Evolutionary conservation across 1,140 invertebrate genomes (phyloP).

Genomic region (Magallana angulata): DNA sequence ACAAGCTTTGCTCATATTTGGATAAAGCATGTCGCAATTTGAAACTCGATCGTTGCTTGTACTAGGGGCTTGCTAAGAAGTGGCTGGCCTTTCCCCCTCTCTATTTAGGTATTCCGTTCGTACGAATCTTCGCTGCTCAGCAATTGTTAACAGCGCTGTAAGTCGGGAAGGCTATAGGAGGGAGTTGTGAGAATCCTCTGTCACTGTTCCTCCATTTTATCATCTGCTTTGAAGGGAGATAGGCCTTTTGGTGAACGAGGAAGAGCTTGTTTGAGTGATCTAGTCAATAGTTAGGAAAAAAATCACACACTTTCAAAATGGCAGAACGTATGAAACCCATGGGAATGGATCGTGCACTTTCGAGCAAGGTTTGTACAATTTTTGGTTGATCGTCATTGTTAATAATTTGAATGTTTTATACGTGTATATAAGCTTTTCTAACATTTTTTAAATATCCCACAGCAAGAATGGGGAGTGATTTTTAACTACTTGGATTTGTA

Average conservation of each 20-base stretch:
- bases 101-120: conserved; percentile 32
- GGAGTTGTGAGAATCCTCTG: not conserved
- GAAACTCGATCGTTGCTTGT: conserved; percentile 29
- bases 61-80: not conserved
- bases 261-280: conserved; percentile 4
- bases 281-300: not conserved
- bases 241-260: not conserved
- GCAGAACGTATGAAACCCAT: conserved; percentile 62
- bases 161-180: conserved; percentile 8
- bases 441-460: not conserved
- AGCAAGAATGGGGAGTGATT: not conserved
- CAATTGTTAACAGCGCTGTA: conserved; percentile 24
- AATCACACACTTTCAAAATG: conserved; percentile 57
- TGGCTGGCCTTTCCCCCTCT: conserved; percentile 21
- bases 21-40: conserved; percentile 45
- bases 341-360: conserved; percentile 67
- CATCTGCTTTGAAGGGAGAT: conserved; percentile 38
- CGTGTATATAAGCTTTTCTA: not conserved
- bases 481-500: too few species aligned
- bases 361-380: conserved; percentile 60
- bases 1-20: conserved; percentile 33
- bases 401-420: not conserved
- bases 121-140: conserved; percentile 35
- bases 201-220: not conserved
- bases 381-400: not conserved